Base-by-base conservation (phyloP, 2,797 vertebrate genomes). In the Crypturellus tataupa region DNA sequence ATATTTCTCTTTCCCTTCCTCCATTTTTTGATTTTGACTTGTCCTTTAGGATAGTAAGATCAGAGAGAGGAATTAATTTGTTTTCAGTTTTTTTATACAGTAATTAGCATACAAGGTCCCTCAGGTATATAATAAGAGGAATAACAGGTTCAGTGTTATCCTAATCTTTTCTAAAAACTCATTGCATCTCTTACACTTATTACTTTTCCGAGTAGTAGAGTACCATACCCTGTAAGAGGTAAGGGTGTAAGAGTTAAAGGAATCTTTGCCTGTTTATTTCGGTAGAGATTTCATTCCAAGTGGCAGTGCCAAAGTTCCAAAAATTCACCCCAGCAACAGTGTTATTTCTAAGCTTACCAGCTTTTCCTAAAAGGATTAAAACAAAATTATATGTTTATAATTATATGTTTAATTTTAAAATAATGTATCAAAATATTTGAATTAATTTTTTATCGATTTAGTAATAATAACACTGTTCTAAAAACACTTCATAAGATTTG, bases 341-440 rank as follows among this genome's bases (percentile, higher is more conserved):
- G 35, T 37, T 88, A 78, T 75, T 83, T 23, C 35, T 47, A 67
- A 75, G 2, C 2, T 44, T 72, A 70, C 4, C 16, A 19, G 1
- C 55, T 80, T 33, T 84, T 92, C 44, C 35, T 35, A 95, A 80
- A 46, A 9, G 1, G 12, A 14, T 85, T 75, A 29, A 94, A 92
- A 79, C 39, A 70, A 83, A 89, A 31, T 39, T 29, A 24, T 4
- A 3, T 83, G 11, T 0, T 89, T 91, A 72, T 70, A 90, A 49
- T 87, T 19, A 40, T 64, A 6, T 31, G 69, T 85, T n/a, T 84
- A 87, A 86, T 68, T 92, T 86, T 73, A 95, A 81, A 9, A 10
- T 58, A 11, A 65, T 27, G 2, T 73, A 91, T 77, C 65, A 92
- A 94, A 96, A 95, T 84, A 95, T 93, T 96, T 95, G 13, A 39